phyloP scores from a whole-genome alignment of 2,888 invertebrate genomes.

The Drosophila multiciliata region DNA sequence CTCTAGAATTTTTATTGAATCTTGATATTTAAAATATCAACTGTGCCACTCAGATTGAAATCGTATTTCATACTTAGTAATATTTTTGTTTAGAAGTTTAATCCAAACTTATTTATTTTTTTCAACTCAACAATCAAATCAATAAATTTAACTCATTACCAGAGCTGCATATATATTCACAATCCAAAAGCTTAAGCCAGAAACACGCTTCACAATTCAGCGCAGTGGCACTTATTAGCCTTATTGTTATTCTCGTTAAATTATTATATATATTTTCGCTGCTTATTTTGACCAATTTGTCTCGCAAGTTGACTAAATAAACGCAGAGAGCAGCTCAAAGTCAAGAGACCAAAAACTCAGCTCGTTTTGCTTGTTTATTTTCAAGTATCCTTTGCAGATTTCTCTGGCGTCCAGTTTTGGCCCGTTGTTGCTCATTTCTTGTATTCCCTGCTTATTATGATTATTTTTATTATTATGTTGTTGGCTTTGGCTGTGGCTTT shows the following conservation, averaged over 20 bases:
- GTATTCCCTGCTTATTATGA: slow-evolving; percentile 28
- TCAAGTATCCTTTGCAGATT: slow-evolving; percentile 21
- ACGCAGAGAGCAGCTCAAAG: slow-evolving; percentile 27
- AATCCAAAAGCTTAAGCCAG: neutral
- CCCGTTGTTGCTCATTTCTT: slow-evolving; percentile 43
- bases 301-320: neutral
- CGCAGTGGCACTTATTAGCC: neutral
- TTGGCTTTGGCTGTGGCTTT: slow-evolving; percentile 10
- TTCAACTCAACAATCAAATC: neutral
- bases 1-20: rapidly evolving
- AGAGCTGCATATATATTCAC: neutral
- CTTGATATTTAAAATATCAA: neutral
- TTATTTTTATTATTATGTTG: slow-evolving; percentile 36
- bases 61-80: neutral
- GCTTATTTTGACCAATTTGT: neutral
- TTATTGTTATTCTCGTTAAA: neutral
- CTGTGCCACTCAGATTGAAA: neutral
- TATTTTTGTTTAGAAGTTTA: neutral
- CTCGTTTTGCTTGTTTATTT: slow-evolving; percentile 13
- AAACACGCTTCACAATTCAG: neutral
- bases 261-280: neutral
- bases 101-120: neutral
- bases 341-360: slow-evolving; percentile 11
- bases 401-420: slow-evolving; percentile 3
- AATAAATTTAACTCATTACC: neutral